Evolutionary conservation across 2,888 invertebrate genomes (phyloP).

Genomic region (Muschampia plurimacula): DNA sequence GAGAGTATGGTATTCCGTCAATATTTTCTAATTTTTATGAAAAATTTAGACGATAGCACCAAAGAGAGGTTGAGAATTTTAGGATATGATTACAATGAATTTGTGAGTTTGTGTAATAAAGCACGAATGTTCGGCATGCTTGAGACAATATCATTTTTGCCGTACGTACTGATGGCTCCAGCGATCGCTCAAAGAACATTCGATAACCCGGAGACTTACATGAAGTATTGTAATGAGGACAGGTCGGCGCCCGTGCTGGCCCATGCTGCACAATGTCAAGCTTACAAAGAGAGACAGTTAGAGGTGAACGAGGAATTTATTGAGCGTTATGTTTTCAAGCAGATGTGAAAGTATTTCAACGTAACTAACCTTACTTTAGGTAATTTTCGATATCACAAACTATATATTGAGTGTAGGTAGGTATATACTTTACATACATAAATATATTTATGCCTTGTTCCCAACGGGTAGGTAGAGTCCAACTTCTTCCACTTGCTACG

Average conservation of each 20-base stretch:
- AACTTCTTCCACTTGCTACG: too few species aligned
- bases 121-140: conserved; percentile 42
- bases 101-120: conserved; percentile 40
- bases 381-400: too few species aligned
- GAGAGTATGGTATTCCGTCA: conserved; percentile 57
- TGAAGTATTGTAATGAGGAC: conserved; percentile 47
- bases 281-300: conserved; percentile 56
- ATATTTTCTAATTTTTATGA: conserved; percentile 60
- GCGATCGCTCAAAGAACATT: conserved; percentile 48
- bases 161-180: conserved; percentile 54
- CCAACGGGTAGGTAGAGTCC: too few species aligned
- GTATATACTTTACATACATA: too few species aligned
- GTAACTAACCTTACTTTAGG: background rate
- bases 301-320: conserved; percentile 65
- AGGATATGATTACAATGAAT: conserved; percentile 39
- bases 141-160: conserved; percentile 48
- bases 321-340: conserved; percentile 54
- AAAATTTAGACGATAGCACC: conserved; percentile 53
- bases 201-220: conserved; percentile 52
- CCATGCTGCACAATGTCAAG: conserved; percentile 47
- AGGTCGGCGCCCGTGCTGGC: conserved; percentile 51
- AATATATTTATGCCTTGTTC: too few species aligned
- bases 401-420: too few species aligned
- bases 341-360: background rate
- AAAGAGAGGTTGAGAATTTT: conserved; percentile 50